Base-by-base conservation (phyloP, 2,888 invertebrate genomes). In the Heliothis peltigera region DNA sequence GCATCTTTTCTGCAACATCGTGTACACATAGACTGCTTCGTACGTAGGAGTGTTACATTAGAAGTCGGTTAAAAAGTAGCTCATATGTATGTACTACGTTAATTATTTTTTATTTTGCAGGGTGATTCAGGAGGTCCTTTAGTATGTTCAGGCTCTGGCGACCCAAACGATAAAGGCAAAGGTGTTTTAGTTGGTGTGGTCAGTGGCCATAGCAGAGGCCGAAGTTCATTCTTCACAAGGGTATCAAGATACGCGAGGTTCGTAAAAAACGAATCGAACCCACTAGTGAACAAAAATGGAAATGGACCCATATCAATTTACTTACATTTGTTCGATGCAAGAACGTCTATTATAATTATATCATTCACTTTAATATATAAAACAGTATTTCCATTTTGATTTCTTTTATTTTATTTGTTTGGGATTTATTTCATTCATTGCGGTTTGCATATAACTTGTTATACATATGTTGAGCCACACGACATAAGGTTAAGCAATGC, bases 91-190 rank as follows among this genome's bases (percentile, higher is more conserved):
- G n/a, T n/a, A n/a, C 15, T 35, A 6, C 35, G 32, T n/a, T 12
- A 28, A 12, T n/a, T 17, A 0, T 32, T 12, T 43, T n/a, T 68
- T 28, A 10, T 7, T 53, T 74, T 69, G 17, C 47, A 92, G 92
- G 92, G 91, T 22, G 92, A 92, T 70, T 92, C 92, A 0, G 93
- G 93, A 2, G 92, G 92, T 0, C 91, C 91, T 1, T 70, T 92
- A 7, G 88, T 92, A 0, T 92, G 92, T 62, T 4, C 35, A 6
- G 46, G 67, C 0, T 88, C 89, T 1, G 74, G 79, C 0, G 89
- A 90, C 42, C 84, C 87, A 0, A 75, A 80, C 0, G 89, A 89
- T 49, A 28, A 4, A 0, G 60, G 44, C 0, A 70, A 68, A 12
- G 89, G 90, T 0, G 54, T 91, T 0, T 59, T 91, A 5, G 89